Percentiles rank a stretch among this genome's conserved stretches.
phyloP scores from a whole-genome alignment of 2,888 invertebrate species.

The Cataglyphis livida region DNA sequence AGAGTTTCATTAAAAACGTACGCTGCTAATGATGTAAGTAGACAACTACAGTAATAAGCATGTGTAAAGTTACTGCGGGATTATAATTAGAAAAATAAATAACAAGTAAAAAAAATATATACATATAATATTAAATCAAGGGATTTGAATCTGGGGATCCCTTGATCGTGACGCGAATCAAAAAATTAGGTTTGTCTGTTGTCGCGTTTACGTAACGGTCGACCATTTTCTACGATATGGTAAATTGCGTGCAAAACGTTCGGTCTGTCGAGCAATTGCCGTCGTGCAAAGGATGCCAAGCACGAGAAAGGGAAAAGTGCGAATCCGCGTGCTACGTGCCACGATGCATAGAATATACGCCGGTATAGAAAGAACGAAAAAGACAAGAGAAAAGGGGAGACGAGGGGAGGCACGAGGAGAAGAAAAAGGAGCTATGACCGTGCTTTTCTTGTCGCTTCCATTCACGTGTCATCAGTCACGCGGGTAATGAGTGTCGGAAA shows the following conservation, averaged over 20 bases:
- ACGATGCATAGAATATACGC: conserved; percentile 14
- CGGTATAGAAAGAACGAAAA: conserved; percentile 20
- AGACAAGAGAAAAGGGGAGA: conserved; percentile 51
- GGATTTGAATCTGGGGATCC: not conserved
- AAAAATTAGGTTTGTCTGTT: conserved; percentile 22
- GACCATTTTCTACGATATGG: conserved; percentile 37
- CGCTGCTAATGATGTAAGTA: not conserved
- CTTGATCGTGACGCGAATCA: conserved; percentile 15
- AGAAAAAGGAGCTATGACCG: conserved; percentile 64
- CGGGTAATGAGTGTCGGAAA: conserved; percentile 82
- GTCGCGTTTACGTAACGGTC: conserved; percentile 26
- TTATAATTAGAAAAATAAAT: not conserved
- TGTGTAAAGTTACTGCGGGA: not conserved
- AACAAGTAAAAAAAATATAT: conserved; percentile 2
- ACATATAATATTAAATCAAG: conserved; percentile 32
- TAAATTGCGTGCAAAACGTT: conserved; percentile 72
- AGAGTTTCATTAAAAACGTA: conserved; percentile 72
- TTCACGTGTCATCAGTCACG: conserved; percentile 82
- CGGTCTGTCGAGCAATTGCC: conserved; percentile 51
- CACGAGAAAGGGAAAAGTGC: conserved; percentile 17
- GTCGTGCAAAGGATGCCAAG: conserved; percentile 4
- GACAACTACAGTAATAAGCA: not conserved
- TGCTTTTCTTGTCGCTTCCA: conserved; percentile 79
- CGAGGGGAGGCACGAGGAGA: conserved; percentile 46
- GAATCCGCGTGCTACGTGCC: conserved; percentile 51